These are phyloP conservation scores for Galemys pyrenaicus DNA, from an alignment of 2,113 vertebrate genomes.

Conservation along the genomic window DNA sequence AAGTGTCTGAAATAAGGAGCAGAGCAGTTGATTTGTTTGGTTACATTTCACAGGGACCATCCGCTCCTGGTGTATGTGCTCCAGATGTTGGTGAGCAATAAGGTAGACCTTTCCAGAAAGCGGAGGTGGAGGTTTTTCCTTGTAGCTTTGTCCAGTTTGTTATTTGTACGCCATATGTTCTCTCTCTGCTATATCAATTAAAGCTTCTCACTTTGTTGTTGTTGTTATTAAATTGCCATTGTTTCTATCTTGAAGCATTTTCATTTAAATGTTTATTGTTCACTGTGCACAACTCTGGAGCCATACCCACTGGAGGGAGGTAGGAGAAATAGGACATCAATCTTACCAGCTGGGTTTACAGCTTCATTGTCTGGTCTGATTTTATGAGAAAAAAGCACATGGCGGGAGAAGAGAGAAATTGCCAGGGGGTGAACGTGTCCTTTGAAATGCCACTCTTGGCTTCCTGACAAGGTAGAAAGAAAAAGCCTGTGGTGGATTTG, in stretches of 20 bases:
- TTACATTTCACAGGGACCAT: slow-evolving; percentile 83
- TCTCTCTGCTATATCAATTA: slow-evolving; percentile 63
- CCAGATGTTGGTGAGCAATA: slow-evolving; percentile 83
- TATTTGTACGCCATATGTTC: slow-evolving; percentile 65
- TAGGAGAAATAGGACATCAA: slow-evolving; percentile 46
- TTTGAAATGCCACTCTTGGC: slow-evolving; percentile 70
- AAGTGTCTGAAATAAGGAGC: slow-evolving; percentile 85
- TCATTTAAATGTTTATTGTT: slow-evolving; percentile 65
- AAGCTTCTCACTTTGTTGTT: slow-evolving; percentile 47
- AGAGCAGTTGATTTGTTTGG: slow-evolving; percentile 83
- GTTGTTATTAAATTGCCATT: slow-evolving; percentile 51
- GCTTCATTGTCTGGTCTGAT: slow-evolving; percentile 70
- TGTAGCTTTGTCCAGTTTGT: slow-evolving; percentile 41
- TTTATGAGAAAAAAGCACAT: slow-evolving; percentile 58
- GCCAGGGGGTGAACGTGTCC: slow-evolving; percentile 53
- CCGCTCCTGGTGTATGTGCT: slow-evolving; percentile 71
- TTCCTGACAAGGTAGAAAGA: slow-evolving; percentile 59
- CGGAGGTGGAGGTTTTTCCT: slow-evolving; percentile 65
- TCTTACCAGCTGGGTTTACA: slow-evolving; percentile 70
- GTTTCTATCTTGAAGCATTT: slow-evolving; percentile 69
- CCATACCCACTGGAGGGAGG: background rate
- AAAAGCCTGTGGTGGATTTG: slow-evolving; percentile 32
- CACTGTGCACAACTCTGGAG: slow-evolving; percentile 54
- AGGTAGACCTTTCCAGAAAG: slow-evolving; percentile 61
- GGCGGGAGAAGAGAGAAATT: slow-evolving; percentile 45